These are phyloP conservation scores for Ascidia mentula DNA, from an alignment of 23 tunicate genomes.

Conservation along the genomic window DNA sequence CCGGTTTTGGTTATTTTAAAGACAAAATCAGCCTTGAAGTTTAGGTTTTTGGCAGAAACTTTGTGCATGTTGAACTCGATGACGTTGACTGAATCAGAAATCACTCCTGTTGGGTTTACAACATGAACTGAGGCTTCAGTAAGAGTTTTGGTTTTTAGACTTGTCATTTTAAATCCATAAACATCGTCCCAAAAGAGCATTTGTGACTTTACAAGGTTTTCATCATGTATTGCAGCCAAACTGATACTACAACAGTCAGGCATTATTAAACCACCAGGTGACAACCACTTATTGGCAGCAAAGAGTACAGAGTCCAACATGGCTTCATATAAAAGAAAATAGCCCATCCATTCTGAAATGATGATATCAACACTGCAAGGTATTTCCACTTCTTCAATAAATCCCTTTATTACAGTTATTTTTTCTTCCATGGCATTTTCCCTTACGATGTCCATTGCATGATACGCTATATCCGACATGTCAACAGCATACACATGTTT, in stretches of 20 bases:
- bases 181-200: conserved; percentile 88
- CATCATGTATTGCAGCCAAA: conserved; percentile 66
- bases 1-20: conserved; percentile 43
- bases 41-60: conserved; percentile 43
- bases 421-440: conserved; percentile 79
- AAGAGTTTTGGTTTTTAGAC: conserved; percentile 46
- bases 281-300: conserved; percentile 81
- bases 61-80: conserved; percentile 17
- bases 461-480: conserved; percentile 95
- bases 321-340: conserved; percentile 87
- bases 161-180: conserved; percentile 92
- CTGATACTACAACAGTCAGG: conserved; percentile 55
- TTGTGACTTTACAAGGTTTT: conserved; percentile 34
- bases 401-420: conserved; percentile 81
- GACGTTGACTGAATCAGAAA: conserved; percentile 60
- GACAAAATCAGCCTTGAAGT: conserved; percentile 57
- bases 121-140: conserved; percentile 68
- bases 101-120: conserved; percentile 24
- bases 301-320: conserved; percentile 92
- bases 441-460: conserved; percentile 78
- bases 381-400: conserved; percentile 67
- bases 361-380: conserved; percentile 86
- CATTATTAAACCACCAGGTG: conserved; percentile 48
- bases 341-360: conserved; percentile 99
- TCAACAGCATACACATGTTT: conserved; percentile 95